A percentile compares a stretch with the other conserved stretches of the same genome.
Evolutionary conservation across 2,888 invertebrate species (phyloP).

Genomic region (Luperina testacea): DNA sequence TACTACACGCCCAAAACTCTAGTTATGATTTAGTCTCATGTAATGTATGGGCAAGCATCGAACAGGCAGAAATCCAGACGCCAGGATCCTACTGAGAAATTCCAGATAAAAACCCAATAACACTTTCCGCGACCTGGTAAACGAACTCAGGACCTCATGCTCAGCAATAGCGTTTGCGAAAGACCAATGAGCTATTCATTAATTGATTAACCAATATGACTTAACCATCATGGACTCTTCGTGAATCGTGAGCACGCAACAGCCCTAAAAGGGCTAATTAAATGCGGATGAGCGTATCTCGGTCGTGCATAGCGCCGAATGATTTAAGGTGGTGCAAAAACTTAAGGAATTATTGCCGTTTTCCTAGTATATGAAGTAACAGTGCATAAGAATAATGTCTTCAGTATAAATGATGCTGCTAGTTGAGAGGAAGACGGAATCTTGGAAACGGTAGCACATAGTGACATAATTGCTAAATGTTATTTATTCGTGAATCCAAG

Average conservation of each 20-base stretch:
- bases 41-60: background rate
- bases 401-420: constrained; percentile 31
- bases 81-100: background rate
- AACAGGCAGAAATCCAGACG: accelerated
- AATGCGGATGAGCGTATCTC: constrained; percentile 71
- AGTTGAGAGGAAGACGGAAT: constrained; percentile 52
- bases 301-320: constrained; percentile 73
- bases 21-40: background rate
- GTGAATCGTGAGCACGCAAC: constrained; percentile 38
- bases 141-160: too few species aligned
- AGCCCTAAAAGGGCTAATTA: constrained; percentile 74
- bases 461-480: constrained; percentile 50
- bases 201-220: background rate
- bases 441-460: constrained; percentile 49
- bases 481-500: constrained; percentile 44
- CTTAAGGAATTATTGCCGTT: constrained; percentile 75
- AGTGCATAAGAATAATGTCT: constrained; percentile 56
- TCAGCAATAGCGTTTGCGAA: too few species aligned
- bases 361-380: constrained; percentile 68
- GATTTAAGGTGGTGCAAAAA: constrained; percentile 80
- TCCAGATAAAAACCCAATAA: background rate
- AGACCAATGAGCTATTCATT: background rate
- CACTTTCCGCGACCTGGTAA: too few species aligned
- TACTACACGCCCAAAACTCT: background rate
- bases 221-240: background rate